A percentile compares a stretch with the other conserved stretches of the same genome.
Conservation (phyloP, 1,140 invertebrate genomes). For the Zophobas atratus region DNA sequence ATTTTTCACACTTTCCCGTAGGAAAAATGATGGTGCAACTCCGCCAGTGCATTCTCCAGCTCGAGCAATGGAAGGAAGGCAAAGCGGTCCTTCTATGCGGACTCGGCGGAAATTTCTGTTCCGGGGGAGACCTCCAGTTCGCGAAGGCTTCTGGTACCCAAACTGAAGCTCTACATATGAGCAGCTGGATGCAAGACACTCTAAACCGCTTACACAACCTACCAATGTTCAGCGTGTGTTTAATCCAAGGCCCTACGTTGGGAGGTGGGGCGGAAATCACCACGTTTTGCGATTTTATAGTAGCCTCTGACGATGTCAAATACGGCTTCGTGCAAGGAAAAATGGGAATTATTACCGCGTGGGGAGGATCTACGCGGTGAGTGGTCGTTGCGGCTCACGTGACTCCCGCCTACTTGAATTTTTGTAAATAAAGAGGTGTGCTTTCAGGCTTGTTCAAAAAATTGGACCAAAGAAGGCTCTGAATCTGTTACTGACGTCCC, state of each 20-base stretch:
- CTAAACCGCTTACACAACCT: constrained; percentile 69
- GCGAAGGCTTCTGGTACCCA: constrained; percentile 66
- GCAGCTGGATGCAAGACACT: constrained; percentile 71
- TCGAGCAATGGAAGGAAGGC: constrained; percentile 71
- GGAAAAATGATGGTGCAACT: constrained; percentile 77
- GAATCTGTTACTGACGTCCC: constrained; percentile 28
- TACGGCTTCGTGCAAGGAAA: constrained; percentile 74
- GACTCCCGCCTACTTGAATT: background rate
- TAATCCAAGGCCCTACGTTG: constrained; percentile 72
- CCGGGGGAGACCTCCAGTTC: constrained; percentile 74
- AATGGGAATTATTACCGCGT: constrained; percentile 75
- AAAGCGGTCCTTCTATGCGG: constrained; percentile 73
- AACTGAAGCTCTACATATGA: constrained; percentile 69
- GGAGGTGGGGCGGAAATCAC: constrained; percentile 77
- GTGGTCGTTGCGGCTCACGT: background rate
- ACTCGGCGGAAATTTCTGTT: constrained; percentile 71
- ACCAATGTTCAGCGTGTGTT: constrained; percentile 71
- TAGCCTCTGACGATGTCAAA: constrained; percentile 68
- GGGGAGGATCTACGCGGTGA: constrained; percentile 68
- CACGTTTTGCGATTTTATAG: constrained; percentile 73
- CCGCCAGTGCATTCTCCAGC: constrained; percentile 66
- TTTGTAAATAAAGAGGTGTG: background rate
- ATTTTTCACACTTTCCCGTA: constrained; percentile 60
- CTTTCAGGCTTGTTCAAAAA: constrained; percentile 33
- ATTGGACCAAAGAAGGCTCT: constrained; percentile 29